Base-by-base conservation (phyloP, 2,113 vertebrate genomes). In the Microtus oregoni region DNA sequence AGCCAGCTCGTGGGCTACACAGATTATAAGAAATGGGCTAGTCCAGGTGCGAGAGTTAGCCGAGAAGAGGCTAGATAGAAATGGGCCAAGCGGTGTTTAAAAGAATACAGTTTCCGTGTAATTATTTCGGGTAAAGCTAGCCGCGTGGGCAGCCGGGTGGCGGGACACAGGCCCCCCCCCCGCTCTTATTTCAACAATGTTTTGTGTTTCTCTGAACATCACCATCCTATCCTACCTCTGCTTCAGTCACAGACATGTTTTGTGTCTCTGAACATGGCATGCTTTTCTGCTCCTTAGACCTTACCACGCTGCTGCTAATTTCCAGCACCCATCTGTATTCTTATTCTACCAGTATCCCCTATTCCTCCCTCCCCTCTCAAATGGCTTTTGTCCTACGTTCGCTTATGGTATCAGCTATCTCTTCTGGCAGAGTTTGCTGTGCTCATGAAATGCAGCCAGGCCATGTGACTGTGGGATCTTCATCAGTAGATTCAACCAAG, bases 141-240 rank as follows among this genome's bases (percentile, higher is more conserved):
- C 41, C 41, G 41, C 3, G 41, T 4, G 3, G 41, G 41, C 41
- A 41, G 41, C 41, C 41, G 3, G 41, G 41, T 41, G 41, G 41
- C 3, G 3, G 41, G 3, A 41, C 41, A 41, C 41, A 41, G 41
- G 3, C 41, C 41, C 41, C 41, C 41, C 41, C 41, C 3, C 41
- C 41, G 41, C 41, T 41, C 41, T 41, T 41, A 41, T 41, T 41
- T 41, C 41, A 41, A 41, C 41, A 41, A 1, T 3, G 15, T 38
- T 30, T 22, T 68, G 30, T 32, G 19, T 85, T 11, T 50, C 17
- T 61, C 11, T 87, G 75, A 6, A 12, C 0, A 0, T 5, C n/a
- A 12, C 50, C 3, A 0, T 24, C 50, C 5, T 0, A 81, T 35
- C 55, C 2, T 50, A 26, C 7, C 0, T 26, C 11, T 50, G 9